phyloP scores from a whole-genome alignment of 2,888 invertebrate species.

The Drosophila suboccidentalis region DNA sequence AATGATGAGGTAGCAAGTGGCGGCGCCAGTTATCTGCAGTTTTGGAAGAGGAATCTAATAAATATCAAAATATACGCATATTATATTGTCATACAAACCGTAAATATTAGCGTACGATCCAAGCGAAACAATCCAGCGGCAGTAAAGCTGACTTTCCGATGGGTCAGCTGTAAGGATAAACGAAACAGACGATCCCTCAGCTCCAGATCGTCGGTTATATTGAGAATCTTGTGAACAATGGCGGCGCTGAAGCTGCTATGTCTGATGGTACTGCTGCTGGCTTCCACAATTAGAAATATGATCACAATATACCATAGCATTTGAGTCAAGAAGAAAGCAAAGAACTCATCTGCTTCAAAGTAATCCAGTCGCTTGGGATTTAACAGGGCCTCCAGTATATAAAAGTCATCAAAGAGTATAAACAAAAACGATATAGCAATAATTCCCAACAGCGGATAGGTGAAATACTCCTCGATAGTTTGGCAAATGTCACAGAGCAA shows the following conservation, averaged over 20 bases:
- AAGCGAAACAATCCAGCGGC: conserved; percentile 85
- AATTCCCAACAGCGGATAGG: conserved; percentile 83
- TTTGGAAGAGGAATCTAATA: no score
- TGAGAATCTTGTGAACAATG: conserved; percentile 83
- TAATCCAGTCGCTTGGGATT: conserved; percentile 78
- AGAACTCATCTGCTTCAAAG: conserved; percentile 83
- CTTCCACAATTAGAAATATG: conserved; percentile 83
- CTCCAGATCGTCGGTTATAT: conserved; percentile 80
- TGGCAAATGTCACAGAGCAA: conserved; percentile 83
- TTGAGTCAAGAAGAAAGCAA: conserved; percentile 83
- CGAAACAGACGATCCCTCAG: conserved; percentile 80
- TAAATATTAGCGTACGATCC: conserved; percentile 85
- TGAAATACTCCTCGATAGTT: conserved; percentile 83
- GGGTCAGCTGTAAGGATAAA: conserved; percentile 83
- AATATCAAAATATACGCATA: not conserved
- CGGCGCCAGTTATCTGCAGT: conserved; percentile 84
- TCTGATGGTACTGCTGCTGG: conserved; percentile 79
- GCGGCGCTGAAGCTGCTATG: conserved; percentile 77
- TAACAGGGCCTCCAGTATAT: conserved; percentile 82
- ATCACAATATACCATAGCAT: conserved; percentile 83
- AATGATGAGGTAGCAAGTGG: conserved; percentile 85
- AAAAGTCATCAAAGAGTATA: conserved; percentile 84
- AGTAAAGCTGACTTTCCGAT: conserved; percentile 83
- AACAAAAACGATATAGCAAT: conserved; percentile 84
- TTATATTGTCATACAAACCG: conserved; percentile 62